Conservation (phyloP, 2,797 vertebrate species). For the Phoxinus dragarum region DNA sequence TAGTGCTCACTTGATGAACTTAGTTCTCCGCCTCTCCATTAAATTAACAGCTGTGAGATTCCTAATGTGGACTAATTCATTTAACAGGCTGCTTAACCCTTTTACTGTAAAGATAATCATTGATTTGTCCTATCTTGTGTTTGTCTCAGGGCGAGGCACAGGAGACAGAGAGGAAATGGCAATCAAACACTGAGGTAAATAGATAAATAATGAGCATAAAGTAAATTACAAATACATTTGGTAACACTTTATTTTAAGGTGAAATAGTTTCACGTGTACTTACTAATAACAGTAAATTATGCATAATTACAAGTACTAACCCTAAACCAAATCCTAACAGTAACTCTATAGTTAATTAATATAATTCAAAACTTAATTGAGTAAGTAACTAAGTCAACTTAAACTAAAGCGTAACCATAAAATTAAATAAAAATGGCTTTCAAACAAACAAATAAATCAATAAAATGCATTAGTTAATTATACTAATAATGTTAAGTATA, state of each 20-base stretch:
- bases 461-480: background rate
- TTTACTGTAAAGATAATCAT: background rate
- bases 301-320: too few relatives aligned
- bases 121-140: background rate
- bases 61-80: constrained; percentile 41
- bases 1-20: constrained; percentile 67
- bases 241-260: too few relatives aligned
- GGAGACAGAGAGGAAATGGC: background rate
- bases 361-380: too few relatives aligned
- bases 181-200: background rate
- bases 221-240: background rate
- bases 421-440: too few relatives aligned
- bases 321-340: too few relatives aligned
- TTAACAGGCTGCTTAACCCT: background rate
- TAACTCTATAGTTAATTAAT: too few relatives aligned
- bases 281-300: too few relatives aligned
- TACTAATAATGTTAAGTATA: background rate
- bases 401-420: too few relatives aligned
- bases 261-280: too few relatives aligned
- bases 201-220: background rate
- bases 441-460: background rate
- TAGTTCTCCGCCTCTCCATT: constrained; percentile 56
- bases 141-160: background rate
- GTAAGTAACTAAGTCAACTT: too few relatives aligned
- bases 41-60: constrained; percentile 34